Percentiles rank a stretch among this genome's conserved stretches.
Evolutionary conservation across 2,797 vertebrate genomes (phyloP).

Genomic region (Paramormyrops hopkinsi): DNA sequence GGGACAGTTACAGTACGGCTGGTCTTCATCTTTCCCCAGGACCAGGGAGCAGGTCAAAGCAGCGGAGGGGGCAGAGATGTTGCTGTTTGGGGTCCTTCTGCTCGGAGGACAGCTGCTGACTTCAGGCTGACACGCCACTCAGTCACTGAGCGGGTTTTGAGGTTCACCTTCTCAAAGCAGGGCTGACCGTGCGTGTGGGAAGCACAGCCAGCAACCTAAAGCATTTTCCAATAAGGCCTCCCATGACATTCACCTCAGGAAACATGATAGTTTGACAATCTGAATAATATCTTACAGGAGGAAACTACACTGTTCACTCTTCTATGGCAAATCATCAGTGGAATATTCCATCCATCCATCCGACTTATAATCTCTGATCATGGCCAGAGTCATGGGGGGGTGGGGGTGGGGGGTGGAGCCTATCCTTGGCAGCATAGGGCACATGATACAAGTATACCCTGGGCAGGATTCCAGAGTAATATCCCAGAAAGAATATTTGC

Average conservation of each 20-base stretch:
- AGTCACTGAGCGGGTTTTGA: background rate
- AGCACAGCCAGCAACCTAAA: background rate
- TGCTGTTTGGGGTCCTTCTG: background rate
- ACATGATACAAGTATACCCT: background rate
- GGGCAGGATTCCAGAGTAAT: background rate
- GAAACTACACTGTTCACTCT: background rate
- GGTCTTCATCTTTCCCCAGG: background rate
- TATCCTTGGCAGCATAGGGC: background rate
- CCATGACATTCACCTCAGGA: background rate
- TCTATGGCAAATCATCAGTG: background rate
- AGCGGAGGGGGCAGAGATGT: background rate
- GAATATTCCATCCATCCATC: background rate
- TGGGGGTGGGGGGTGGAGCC: background rate
- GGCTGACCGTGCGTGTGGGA: background rate
- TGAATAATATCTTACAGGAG: background rate
- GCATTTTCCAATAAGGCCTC: background rate
- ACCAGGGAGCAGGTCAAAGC: background rate
- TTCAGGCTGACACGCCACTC: background rate
- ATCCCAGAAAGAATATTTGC: background rate
- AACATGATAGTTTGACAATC: background rate
- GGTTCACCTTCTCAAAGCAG: background rate
- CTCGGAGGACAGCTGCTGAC: background rate
- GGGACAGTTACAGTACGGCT: constrained; percentile 33
- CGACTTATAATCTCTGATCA: background rate
- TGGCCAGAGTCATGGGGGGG: background rate